Conservation (phyloP, 2,113 vertebrate genomes). For the Ardeotis arabs region DNA sequence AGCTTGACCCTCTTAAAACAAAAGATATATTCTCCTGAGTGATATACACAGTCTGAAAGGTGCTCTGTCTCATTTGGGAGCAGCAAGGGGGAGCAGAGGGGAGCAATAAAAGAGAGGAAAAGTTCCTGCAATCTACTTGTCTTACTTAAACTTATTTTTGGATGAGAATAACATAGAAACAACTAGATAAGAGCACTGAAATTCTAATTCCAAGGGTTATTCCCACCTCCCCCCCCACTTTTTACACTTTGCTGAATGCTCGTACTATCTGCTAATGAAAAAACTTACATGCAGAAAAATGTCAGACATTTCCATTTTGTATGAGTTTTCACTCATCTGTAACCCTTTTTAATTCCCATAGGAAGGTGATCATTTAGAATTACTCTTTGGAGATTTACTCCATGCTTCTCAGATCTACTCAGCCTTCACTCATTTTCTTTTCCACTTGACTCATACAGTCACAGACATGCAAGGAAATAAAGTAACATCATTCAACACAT, state of each 20-base stretch:
- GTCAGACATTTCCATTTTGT: not conserved
- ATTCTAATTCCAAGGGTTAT: not conserved
- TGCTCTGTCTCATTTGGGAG: fast-evolving
- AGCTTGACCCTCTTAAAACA: not conserved
- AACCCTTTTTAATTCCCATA: not conserved
- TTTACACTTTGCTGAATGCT: not conserved
- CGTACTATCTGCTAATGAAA: not conserved
- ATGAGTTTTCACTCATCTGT: not conserved
- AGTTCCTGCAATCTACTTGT: not conserved
- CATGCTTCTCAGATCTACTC: not conserved
- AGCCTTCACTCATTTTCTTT: not conserved
- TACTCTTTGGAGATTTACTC: not conserved
- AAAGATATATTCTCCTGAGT: not conserved
- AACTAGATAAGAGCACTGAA: not conserved
- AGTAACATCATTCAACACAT: not conserved
- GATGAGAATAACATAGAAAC: not conserved
- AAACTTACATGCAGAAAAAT: not conserved
- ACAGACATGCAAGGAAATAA: not conserved
- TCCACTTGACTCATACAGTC: not conserved
- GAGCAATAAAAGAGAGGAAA: not conserved
- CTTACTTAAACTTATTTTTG: not conserved
- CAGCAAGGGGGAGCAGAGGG: not conserved
- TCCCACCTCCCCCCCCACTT: not conserved
- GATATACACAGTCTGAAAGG: not conserved
- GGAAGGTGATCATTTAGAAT: not conserved